These are phyloP conservation scores for Agrochola litura DNA, from an alignment of 2,888 invertebrate species.

Conservation along the genomic window DNA sequence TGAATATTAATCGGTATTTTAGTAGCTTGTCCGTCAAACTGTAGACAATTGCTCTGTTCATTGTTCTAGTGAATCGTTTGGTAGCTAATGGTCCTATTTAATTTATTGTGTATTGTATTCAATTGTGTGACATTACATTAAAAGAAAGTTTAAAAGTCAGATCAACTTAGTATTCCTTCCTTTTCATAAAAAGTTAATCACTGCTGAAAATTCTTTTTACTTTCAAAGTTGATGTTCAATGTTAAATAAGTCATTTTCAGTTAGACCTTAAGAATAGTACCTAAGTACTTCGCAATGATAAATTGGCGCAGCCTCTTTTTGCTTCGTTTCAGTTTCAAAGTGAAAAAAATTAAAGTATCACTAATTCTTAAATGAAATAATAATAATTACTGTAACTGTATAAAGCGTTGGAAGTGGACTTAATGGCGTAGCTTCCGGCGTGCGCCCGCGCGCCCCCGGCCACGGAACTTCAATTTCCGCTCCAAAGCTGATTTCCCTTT, in stretches of 20 bases:
- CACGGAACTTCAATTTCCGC: conserved; percentile 88
- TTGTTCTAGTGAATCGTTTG: conserved; percentile 31
- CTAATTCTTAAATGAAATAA: conserved; percentile 69
- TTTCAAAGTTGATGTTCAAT: not conserved
- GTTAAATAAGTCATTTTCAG: not conserved
- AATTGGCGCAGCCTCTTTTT: no score
- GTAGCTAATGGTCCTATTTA: conserved; percentile 2
- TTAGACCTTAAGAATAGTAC: no score
- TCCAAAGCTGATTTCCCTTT: conserved; percentile 83
- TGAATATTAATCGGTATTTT: conserved; percentile 60
- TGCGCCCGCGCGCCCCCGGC: conserved; percentile 80
- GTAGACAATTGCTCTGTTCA: conserved; percentile 47
- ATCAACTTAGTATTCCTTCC: not conserved
- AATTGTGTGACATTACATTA: not conserved
- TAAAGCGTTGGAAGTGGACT: conserved; percentile 76
- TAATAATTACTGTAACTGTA: conserved; percentile 76
- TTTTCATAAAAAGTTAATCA: not conserved
- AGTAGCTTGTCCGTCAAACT: conserved; percentile 54
- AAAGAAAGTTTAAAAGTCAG: not conserved
- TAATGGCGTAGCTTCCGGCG: conserved; percentile 81
- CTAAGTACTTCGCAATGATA: not conserved
- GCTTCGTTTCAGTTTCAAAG: conserved; percentile 4
- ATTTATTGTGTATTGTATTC: conserved; percentile 4
- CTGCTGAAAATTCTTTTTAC: not conserved
- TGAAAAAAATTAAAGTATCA: conserved; percentile 32